Evolutionary conservation across 2,888 invertebrate species (phyloP), one percentile per base, ranked within the genome.

Genomic region (Argyra leucocephala): DNA sequence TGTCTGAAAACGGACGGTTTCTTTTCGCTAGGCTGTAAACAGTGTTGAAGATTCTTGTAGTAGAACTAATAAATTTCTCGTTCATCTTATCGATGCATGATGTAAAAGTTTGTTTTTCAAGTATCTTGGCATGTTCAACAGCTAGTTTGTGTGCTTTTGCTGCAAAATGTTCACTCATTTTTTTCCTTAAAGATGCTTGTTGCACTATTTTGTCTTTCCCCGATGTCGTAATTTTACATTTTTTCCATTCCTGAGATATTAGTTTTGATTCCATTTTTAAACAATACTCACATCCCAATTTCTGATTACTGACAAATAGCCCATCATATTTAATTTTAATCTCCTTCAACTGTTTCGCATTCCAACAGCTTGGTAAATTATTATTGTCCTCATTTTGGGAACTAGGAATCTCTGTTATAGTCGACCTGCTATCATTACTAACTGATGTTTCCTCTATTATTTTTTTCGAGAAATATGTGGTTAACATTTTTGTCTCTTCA

Each of bases 161-260:
- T 36, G 36, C 10, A 36, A 36, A 61, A 31, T 61, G 61, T 61
- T 61, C 31, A n/a, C 24, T 61, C 26, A 61, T 61, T 61, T 61
- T 61, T 61, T 61, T 61, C 26, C 61, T 26, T 61, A 61, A 31
- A 61, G 61, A 61, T 31, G 61, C 61, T 61, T 61, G 61, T 31
- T 31, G 26, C 31, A 31, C 31, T 26, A n/a, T 31, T 61, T 61
- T 61, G 26, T 61, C 12, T 31, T 26, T 61, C 18, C 60, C 60
- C 23, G 23, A 24, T 24, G 60, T 9, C 9, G 26, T 60, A 24
- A 60, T 18, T 60, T 23, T 24, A 60, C 60, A 60, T 60, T 23
- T 6, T 18, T 24, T 60, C 60, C 60, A 60, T 24, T 60, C 60
- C 10, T 60, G 3, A 24, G 60, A 60, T 60, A 60, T 18, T 23